These are phyloP conservation scores for Dicrurus megarhynchus DNA, from an alignment of 2,113 vertebrate species.

Conservation along the genomic window DNA sequence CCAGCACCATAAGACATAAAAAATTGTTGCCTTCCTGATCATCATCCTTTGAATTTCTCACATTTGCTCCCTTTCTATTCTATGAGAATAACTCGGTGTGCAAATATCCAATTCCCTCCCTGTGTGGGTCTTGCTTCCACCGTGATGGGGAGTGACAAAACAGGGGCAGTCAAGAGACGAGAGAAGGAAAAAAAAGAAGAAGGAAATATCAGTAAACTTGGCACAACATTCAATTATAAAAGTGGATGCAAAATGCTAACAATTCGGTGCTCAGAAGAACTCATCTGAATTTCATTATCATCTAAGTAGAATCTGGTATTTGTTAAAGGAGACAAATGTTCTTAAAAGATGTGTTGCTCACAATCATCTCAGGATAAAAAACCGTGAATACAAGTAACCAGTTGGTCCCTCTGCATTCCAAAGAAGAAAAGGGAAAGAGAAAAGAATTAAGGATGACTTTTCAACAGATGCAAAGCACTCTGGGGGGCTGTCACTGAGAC, in stretches of 20 bases:
- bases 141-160: not conserved
- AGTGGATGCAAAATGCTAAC: not conserved
- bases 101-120: not conserved
- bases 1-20: not conserved
- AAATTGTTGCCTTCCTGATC: not conserved
- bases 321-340: not conserved
- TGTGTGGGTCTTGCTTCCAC: not conserved
- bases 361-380: not conserved
- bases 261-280: not conserved
- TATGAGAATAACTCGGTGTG: not conserved
- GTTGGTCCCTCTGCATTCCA: not conserved
- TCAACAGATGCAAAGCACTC: not conserved
- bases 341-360: not conserved
- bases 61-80: not conserved
- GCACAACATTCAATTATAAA: not conserved
- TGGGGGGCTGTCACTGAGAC: not conserved
- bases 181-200: no score
- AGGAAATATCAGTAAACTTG: not conserved
- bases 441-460: not conserved
- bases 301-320: not conserved
- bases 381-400: not conserved
- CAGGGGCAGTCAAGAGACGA: not conserved
- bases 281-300: not conserved
- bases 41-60: not conserved
- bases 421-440: not conserved